Evolutionary conservation across 2,888 invertebrate species (phyloP).

Genomic region (Alcis repandata): DNA sequence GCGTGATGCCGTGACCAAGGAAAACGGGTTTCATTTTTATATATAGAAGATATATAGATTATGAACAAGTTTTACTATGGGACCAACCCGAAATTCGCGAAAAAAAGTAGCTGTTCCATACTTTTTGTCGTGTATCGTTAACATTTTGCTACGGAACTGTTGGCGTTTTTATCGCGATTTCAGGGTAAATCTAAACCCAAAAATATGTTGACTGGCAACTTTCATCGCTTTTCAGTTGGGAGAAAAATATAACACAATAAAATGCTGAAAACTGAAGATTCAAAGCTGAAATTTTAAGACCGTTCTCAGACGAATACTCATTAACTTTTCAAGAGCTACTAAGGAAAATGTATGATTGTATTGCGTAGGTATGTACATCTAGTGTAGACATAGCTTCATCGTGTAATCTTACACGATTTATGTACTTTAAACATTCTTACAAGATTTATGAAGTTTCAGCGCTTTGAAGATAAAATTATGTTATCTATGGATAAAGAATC

Average conservation of each 20-base stretch:
- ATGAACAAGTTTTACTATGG: too few relatives aligned
- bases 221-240: too few relatives aligned
- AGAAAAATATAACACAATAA: neutral
- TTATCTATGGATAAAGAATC: neutral
- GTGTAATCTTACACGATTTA: conserved; percentile 8
- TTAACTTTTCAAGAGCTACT: conserved; percentile 25
- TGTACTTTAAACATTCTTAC: neutral
- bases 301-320: conserved; percentile 21
- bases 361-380: neutral
- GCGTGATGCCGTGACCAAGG: too few relatives aligned
- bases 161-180: too few relatives aligned
- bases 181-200: too few relatives aligned
- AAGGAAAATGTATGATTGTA: neutral
- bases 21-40: too few relatives aligned
- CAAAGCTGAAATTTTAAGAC: conserved; percentile 20
- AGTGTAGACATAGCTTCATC: neutral
- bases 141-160: too few relatives aligned
- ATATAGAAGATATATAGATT: too few relatives aligned
- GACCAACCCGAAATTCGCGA: too few relatives aligned
- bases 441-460: conserved; percentile 8
- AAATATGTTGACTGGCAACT: too few relatives aligned
- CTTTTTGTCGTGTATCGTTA: too few relatives aligned
- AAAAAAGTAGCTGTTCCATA: too few relatives aligned
- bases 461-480: neutral
- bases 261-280: conserved; percentile 12